Evolutionary conservation across 2,888 invertebrate genomes (phyloP).

Genomic region (Ichneumoninae sp.): DNA sequence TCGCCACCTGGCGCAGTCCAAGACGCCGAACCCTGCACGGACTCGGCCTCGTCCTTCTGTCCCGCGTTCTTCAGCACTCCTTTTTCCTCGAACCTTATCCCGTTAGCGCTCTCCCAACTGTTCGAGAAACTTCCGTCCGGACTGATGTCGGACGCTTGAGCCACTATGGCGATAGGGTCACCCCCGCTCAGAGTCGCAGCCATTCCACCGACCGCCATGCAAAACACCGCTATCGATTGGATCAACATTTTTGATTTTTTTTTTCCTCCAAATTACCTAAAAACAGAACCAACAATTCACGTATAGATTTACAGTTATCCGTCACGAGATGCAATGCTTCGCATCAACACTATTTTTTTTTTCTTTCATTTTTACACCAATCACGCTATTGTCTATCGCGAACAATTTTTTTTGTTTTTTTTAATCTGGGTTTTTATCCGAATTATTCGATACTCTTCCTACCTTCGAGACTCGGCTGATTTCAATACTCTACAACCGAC

Average conservation of each 20-base stretch:
- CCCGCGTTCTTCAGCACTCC: conserved; percentile 65
- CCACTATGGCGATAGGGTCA: conserved; percentile 73
- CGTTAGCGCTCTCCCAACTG: conserved; percentile 76
- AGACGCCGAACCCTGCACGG: conserved; percentile 60
- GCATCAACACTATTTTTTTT: background rate
- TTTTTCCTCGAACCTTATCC: conserved; percentile 63
- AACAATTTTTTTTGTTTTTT: background rate
- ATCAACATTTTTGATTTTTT: conserved; percentile 46
- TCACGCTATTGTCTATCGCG: background rate
- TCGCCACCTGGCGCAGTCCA: conserved; percentile 68
- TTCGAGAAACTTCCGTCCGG: conserved; percentile 76
- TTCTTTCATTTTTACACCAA: background rate
- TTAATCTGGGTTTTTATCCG: background rate
- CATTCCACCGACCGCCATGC: conserved; percentile 45
- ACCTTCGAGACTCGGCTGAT: conserved; percentile 50
- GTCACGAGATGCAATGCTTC: background rate
- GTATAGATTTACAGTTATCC: background rate
- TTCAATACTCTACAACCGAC: conserved; percentile 61
- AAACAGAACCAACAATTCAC: conserved; percentile 1
- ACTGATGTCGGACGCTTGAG: conserved; percentile 74
- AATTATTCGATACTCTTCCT: conserved; percentile 15
- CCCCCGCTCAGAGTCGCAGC: conserved; percentile 39
- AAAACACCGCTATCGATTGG: conserved; percentile 40
- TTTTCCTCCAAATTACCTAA: conserved; percentile 13
- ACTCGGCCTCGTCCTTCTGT: conserved; percentile 59